Evolutionary conservation across 2,797 vertebrate species (phyloP).

Genomic region (Tenualosa ilisha): DNA sequence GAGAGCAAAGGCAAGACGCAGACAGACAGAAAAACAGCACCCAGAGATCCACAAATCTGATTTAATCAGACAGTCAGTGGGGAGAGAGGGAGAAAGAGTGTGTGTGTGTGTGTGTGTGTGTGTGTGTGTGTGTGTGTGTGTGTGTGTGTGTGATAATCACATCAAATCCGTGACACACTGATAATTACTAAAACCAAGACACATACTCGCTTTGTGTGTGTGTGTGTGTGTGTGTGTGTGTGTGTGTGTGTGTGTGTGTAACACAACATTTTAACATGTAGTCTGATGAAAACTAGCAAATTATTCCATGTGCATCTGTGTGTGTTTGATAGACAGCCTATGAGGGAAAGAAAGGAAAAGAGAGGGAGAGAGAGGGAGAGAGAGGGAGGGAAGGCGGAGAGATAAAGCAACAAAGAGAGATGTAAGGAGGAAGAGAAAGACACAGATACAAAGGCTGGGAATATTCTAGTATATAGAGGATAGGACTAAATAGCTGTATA

Average conservation of each 20-base stretch:
- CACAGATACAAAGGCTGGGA: too few species aligned
- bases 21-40: neutral
- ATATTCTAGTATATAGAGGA: too few species aligned
- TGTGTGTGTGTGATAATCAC: slow-evolving; percentile 1
- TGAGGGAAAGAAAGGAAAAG: too few species aligned
- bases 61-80: neutral
- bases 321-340: neutral
- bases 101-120: neutral
- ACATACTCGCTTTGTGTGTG: neutral
- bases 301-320: neutral
- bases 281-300: too few species aligned
- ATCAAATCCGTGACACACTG: neutral
- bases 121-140: neutral
- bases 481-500: too few species aligned
- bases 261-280: too few species aligned
- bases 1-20: neutral
- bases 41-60: slow-evolving; percentile 5
- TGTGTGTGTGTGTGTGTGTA: neutral
- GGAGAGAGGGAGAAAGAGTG: neutral
- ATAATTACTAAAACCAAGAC: slow-evolving; percentile 1
- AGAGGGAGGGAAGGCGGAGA: too few species aligned
- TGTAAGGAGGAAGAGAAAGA: too few species aligned
- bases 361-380: too few species aligned
- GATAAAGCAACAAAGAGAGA: too few species aligned
- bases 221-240: neutral